These are phyloP conservation scores for Hylyphantes graminicola DNA, from an alignment of 1,140 invertebrate genomes.

Conservation along the genomic window DNA sequence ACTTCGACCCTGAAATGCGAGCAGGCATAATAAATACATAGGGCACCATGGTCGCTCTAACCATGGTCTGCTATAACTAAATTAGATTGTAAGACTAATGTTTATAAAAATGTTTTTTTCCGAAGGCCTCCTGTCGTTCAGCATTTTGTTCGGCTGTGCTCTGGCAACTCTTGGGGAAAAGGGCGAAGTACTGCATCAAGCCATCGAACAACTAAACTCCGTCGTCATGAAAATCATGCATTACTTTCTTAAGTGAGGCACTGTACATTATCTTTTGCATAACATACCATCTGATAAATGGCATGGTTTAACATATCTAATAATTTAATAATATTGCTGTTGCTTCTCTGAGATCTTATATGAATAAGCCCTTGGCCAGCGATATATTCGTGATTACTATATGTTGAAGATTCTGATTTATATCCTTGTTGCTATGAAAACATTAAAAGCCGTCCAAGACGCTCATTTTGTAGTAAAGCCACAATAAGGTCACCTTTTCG, in stretches of 20 bases:
- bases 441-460: too few relatives aligned
- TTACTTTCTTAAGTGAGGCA: slow-evolving; percentile 63
- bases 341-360: neutral
- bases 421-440: too few relatives aligned
- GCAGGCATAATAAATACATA: too few relatives aligned
- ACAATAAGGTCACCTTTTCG: too few relatives aligned
- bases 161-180: slow-evolving; percentile 79
- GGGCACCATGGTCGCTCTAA: too few relatives aligned
- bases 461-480: too few relatives aligned
- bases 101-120: neutral
- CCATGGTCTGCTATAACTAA: neutral
- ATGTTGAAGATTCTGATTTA: too few relatives aligned
- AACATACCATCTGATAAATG: neutral
- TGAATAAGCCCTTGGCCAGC: too few relatives aligned
- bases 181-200: slow-evolving; percentile 78
- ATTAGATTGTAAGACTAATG: neutral
- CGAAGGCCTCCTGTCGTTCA: slow-evolving; percentile 81
- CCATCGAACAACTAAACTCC: slow-evolving; percentile 84
- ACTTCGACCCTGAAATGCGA: too few relatives aligned
- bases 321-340: neutral
- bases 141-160: slow-evolving; percentile 84
- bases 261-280: neutral
- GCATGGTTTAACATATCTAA: neutral
- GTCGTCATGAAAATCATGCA: slow-evolving; percentile 90
- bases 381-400: too few relatives aligned